A percentile compares a stretch with the other conserved stretches of the same genome.
Evolutionary conservation across 2,888 invertebrate genomes (phyloP).

Genomic region (Heliconius sara): DNA sequence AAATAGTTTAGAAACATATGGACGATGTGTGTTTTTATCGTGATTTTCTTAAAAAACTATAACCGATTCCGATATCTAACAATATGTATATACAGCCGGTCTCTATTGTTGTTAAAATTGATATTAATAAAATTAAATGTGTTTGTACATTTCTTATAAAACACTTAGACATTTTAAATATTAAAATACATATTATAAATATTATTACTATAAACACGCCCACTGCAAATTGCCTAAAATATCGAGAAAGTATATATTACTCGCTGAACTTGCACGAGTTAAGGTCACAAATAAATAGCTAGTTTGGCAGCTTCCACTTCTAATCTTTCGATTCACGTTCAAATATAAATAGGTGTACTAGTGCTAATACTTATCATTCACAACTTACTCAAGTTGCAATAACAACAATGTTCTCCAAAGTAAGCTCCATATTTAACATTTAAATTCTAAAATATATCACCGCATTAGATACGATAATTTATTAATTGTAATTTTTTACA

Average conservation of each 20-base stretch:
- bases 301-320: slow-evolving; percentile 46
- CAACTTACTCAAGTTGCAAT: slow-evolving; percentile 30
- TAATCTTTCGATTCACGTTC: slow-evolving; percentile 32
- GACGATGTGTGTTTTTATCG: too few species aligned
- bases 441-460: neutral
- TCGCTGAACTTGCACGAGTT: slow-evolving; percentile 40
- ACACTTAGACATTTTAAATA: too few species aligned
- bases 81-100: too few species aligned
- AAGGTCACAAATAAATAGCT: slow-evolving; percentile 39
- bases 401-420: slow-evolving; percentile 51
- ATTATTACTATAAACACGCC: slow-evolving; percentile 23
- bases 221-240: slow-evolving; percentile 35
- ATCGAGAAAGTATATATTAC: slow-evolving; percentile 41
- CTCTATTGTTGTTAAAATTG: too few species aligned
- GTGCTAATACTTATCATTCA: slow-evolving; percentile 40
- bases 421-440: slow-evolving; percentile 38
- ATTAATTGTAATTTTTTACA: slow-evolving; percentile 40
- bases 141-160: too few species aligned
- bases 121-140: too few species aligned
- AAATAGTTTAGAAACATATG: too few species aligned
- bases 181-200: neutral
- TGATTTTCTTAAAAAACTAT: too few species aligned
- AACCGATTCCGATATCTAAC: too few species aligned
- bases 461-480: neutral
- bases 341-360: slow-evolving; percentile 44